Evolutionary conservation across 2,113 vertebrate species (phyloP).

Genomic region (Herpailurus yagouaroundi): DNA sequence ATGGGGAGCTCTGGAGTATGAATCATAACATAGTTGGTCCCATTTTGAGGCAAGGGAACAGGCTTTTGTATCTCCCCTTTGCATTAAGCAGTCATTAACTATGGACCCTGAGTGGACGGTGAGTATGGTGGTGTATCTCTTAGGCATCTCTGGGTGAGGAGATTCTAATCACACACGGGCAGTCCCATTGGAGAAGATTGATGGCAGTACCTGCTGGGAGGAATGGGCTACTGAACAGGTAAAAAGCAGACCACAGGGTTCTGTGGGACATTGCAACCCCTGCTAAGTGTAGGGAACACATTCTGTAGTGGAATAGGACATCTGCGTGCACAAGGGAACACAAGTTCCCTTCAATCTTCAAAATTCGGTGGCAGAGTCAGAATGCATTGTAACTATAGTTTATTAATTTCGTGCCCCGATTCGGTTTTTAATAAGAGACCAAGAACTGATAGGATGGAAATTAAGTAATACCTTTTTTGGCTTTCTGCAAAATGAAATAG

Average conservation of each 20-base stretch:
- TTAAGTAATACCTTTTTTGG: background rate
- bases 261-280: background rate
- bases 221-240: background rate
- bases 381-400: background rate
- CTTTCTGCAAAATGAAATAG: conserved; percentile 57
- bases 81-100: background rate
- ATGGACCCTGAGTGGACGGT: background rate
- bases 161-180: background rate
- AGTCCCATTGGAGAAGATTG: background rate
- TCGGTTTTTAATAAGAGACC: conserved; percentile 10
- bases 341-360: background rate
- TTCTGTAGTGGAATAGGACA: background rate
- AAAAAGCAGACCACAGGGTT: background rate
- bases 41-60: background rate
- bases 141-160: background rate
- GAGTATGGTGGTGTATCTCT: background rate
- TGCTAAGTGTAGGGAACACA: background rate
- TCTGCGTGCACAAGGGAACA: background rate
- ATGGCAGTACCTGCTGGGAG: background rate
- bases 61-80: background rate
- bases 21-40: background rate
- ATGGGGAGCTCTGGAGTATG: background rate
- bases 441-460: conserved; percentile 16
- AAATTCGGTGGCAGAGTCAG: background rate
- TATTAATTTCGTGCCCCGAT: background rate